Evolutionary conservation across 2,888 invertebrate genomes (phyloP), one percentile per base, ranked within the genome.

Genomic region (Hydropsyche betteni): DNA sequence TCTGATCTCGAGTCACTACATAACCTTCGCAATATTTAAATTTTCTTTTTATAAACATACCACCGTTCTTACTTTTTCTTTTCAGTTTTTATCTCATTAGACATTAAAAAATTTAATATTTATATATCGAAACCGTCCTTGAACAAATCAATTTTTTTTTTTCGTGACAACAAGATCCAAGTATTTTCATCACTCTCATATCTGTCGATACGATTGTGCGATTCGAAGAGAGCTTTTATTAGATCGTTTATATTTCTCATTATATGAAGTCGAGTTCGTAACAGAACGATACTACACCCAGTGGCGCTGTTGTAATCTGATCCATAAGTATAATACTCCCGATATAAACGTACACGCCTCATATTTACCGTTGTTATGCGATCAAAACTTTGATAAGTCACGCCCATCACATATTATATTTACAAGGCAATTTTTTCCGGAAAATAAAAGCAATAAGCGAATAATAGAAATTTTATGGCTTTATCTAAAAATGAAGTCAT

Each of bases 201-300:
- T 24, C 24, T 24, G 24, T 24, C 24, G 24, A 36, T 68, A 12
- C n/a, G 34, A 68, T 68, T 10, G 16, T 12, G 5, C 68, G n/a
- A 33, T 68, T n/a, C 38, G 10, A 7, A 14, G 24, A 44, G 36
- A 68, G 68, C 68, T 68, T 68, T 68, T 68, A 68, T 68, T 33
- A 68, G 24, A 68, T 38, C 68, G 68, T 68, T 68, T 68, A 68
- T 68, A 68, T 68, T 68, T 68, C 68, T 68, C 34, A 68, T 68
- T 68, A 68, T 68, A 33, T 68, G 38, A 38, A 10, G 68, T 33
- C n/a, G 34, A 12, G 12, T 8, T 10, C 33, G 24, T 36, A 34
- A n/a, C n/a, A 38, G 7, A 14, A 44, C 68, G 68, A 58, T 7
- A 51, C 44, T 69, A 69, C 50, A 33, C 69, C 69, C 69, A 69